Evolutionary conservation across 2,113 vertebrate species (phyloP).

Genomic region (Eupsittula cactorum): DNA sequence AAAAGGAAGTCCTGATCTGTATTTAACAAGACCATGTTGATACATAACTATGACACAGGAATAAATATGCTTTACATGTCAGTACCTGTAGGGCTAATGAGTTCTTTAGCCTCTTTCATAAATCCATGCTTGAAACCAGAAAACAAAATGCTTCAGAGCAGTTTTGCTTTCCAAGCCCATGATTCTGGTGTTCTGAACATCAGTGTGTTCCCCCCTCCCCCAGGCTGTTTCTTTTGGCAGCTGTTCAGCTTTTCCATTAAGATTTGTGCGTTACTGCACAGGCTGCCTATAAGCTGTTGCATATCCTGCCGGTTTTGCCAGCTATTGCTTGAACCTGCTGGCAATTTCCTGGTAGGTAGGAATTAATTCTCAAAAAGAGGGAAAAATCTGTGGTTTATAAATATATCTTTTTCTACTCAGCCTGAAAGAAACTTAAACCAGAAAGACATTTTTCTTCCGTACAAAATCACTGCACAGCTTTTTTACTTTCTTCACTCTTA

Average conservation of each 20-base stretch:
- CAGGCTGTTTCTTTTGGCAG: slow-evolving; percentile 46
- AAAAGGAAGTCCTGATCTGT: background rate
- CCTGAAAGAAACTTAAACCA: background rate
- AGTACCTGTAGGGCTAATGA: background rate
- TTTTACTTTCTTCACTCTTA: background rate
- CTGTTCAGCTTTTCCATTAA: slow-evolving; percentile 41
- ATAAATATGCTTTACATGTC: background rate
- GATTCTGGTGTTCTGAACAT: slow-evolving; percentile 31
- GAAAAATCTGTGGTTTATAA: background rate
- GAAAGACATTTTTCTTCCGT: background rate
- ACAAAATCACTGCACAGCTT: background rate
- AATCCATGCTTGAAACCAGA: background rate
- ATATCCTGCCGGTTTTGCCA: background rate
- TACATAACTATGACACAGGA: background rate
- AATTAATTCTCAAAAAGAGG: slow-evolving; percentile 31
- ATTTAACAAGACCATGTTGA: background rate
- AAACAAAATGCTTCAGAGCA: background rate
- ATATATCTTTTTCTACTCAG: background rate
- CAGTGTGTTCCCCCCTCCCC: background rate
- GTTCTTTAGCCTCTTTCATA: background rate
- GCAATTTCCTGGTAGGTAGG: slow-evolving; percentile 1
- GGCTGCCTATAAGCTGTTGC: background rate
- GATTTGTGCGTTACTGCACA: background rate
- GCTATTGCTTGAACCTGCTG: slow-evolving; percentile 11
- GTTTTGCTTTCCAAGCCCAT: background rate